Evolutionary conservation across 2,797 vertebrate species (phyloP).

Genomic region (Tinamus major): DNA sequence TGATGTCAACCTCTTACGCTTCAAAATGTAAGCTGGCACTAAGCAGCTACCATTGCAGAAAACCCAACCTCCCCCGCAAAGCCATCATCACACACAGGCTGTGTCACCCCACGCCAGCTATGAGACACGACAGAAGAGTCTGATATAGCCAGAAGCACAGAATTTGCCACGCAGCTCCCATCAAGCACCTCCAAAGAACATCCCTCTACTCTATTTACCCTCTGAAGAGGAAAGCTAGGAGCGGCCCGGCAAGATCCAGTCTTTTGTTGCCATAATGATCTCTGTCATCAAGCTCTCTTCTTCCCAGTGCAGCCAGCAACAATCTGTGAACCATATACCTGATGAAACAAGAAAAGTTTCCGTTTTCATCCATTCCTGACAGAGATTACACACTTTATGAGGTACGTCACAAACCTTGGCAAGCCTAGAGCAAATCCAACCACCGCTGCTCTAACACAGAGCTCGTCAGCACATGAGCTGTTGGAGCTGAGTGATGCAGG

Average conservation of each 20-base stretch:
- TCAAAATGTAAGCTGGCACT: not conserved
- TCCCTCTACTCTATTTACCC: conserved; percentile 80
- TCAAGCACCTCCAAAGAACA: not conserved
- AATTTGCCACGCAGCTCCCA: not conserved
- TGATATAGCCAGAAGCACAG: not conserved
- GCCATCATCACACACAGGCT: not conserved
- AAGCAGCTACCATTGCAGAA: not conserved
- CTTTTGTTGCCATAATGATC: conserved; percentile 99
- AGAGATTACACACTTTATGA: not conserved
- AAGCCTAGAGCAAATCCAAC: not conserved
- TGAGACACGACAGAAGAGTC: not conserved
- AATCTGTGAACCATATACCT: conserved; percentile 98
- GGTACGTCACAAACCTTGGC: not conserved
- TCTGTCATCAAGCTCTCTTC: conserved; percentile 95
- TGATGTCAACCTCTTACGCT: not conserved
- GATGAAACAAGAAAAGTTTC: not conserved
- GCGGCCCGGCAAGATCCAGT: conserved; percentile 94
- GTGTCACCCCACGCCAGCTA: not conserved
- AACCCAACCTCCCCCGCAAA: not conserved
- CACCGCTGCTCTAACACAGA: not conserved
- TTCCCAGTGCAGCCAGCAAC: conserved; percentile 92
- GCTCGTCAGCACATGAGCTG: fast-evolving
- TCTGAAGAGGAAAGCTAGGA: conserved; percentile 95
- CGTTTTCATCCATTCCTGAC: not conserved
- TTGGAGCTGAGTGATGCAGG: not conserved